Evolutionary conservation across 2,113 vertebrate genomes (phyloP), one percentile per base, ranked within the genome.

Genomic region (Stigmatopora argus): DNA sequence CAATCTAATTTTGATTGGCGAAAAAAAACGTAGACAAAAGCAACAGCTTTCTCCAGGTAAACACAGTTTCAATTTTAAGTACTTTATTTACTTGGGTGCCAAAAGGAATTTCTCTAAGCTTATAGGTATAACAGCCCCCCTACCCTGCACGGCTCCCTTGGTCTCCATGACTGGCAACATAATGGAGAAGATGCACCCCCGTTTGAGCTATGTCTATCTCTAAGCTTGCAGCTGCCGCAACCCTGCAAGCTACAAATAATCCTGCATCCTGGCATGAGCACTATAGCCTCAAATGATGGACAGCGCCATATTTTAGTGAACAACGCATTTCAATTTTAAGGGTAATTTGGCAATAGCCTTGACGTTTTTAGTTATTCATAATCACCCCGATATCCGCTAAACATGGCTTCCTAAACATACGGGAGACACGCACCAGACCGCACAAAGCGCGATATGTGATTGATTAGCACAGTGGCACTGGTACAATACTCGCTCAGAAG

Each of bases 381-480:
- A 84, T 85, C 81, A 84, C 83, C 87, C 73, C 62, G 89, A 81
- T 79, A 80, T 88, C 89, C 78, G 76, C 78, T 86, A 85, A 83
- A 90, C 68, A 71, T 70, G 70, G 69, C 67, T 70, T 71, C 69
- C 74, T 34, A 31, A 75, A 74, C 70, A 66, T 77, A 71, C 34
- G 64, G 67, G 12, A 38, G 69, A 67, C 62, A 2, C 46, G 53
- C 34, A 35, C 69, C 66, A 38, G 14, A 57, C 49, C 48, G 55
- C 82, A 78, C 70, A 55, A 67, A 74, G 82, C 74, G 72, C 65
- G 87, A 79, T 81, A 75, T 82, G 81, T 91, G 90, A 91, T 91
- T 90, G 87, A 92, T 90, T 90, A 88, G 84, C 79, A 83, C 73
- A 79, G 84, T 91, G 88, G 87, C 88, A 91, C 85, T 85, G 87